Conservation (phyloP, 2,888 invertebrate genomes). For the Trichogramma dendrolimi region DNA sequence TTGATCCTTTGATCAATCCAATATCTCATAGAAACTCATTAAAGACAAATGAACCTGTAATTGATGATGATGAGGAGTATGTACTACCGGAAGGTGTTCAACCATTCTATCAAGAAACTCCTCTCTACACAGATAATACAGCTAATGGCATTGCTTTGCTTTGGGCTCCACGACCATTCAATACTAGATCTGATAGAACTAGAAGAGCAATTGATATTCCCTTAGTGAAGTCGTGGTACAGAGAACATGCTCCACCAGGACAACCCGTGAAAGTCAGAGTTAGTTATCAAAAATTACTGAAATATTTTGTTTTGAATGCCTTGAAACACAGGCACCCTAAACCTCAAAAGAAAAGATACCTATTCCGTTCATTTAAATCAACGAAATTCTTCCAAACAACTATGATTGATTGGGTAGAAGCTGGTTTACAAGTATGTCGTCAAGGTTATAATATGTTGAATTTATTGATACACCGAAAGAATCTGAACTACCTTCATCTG, state of each 20-base stretch:
- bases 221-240: conserved; percentile 95
- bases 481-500: conserved; percentile 97
- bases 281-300: conserved; percentile 96
- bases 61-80: conserved; percentile 94
- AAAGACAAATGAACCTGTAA: conserved; percentile 78
- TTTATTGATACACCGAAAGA: conserved; percentile 96
- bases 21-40: conserved; percentile 91
- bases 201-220: conserved; percentile 96
- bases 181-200: conserved; percentile 87
- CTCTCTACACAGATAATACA: conserved; percentile 96
- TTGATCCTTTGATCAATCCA: conserved; percentile 98
- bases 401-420: conserved; percentile 99
- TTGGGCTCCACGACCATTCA: conserved; percentile 98
- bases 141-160: conserved; percentile 95
- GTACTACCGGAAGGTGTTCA: conserved; percentile 84
- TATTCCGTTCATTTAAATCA: conserved; percentile 98
- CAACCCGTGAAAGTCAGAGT: conserved; percentile 99
- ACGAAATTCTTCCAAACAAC: conserved; percentile 99
- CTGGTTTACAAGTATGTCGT: conserved; percentile 94
- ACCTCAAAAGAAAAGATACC: conserved; percentile 95
- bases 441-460: conserved; percentile 99
- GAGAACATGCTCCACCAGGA: conserved; percentile 89
- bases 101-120: conserved; percentile 90
- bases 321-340: conserved; percentile 96
- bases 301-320: conserved; percentile 97